Evolutionary conservation across 2,113 vertebrate genomes (phyloP).

Genomic region (Sminthopsis crassicaudata): DNA sequence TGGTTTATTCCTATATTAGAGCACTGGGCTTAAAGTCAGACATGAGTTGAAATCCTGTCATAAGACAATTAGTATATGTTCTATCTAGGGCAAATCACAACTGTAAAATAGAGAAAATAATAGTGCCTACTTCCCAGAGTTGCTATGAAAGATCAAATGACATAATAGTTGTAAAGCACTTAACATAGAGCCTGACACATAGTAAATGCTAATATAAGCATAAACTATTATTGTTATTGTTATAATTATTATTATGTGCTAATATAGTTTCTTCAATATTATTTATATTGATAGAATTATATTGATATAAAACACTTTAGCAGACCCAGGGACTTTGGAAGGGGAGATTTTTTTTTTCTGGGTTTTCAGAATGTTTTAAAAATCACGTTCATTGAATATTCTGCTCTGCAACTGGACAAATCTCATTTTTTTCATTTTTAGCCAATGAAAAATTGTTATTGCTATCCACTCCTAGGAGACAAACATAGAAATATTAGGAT

Average conservation of each 20-base stretch:
- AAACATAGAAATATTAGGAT: slow-evolving; percentile 8
- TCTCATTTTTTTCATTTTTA: slow-evolving; percentile 28
- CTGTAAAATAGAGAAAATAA: too few relatives aligned
- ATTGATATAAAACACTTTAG: not conserved
- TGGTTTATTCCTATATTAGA: not conserved
- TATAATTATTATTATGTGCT: not conserved
- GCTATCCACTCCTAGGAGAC: slow-evolving; percentile 1
- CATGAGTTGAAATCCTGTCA: not conserved
- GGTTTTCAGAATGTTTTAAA: not conserved
- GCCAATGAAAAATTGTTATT: not conserved
- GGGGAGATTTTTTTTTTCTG: not conserved
- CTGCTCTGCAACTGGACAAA: not conserved
- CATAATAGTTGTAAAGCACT: not conserved
- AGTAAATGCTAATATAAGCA: not conserved
- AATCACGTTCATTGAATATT: not conserved
- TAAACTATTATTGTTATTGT: not conserved
- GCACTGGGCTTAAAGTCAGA: not conserved
- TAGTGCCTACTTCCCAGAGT: too few relatives aligned
- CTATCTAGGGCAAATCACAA: not conserved
- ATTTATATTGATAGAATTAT: not conserved
- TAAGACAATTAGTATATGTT: not conserved
- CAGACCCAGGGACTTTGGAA: not conserved
- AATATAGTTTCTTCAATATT: not conserved
- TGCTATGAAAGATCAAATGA: too few relatives aligned
- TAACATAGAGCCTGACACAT: not conserved